Base-by-base conservation (phyloP, 2,113 vertebrate species). In the Apodemus speciosus region DNA sequence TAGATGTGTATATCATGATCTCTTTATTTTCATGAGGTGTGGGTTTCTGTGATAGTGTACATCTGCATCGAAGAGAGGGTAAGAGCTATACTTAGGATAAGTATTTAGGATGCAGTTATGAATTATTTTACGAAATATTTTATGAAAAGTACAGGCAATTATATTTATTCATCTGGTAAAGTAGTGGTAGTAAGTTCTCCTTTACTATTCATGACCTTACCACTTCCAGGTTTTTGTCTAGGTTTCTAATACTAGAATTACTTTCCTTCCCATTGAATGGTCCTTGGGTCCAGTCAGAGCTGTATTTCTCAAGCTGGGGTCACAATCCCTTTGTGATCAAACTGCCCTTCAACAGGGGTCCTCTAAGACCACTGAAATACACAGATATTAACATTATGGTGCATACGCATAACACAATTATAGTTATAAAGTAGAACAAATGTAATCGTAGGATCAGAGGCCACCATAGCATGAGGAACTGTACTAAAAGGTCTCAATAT, bases 261-360 rank as follows among this genome's bases (percentile, higher is more conserved):
- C 8, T 80, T 58, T 38, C 11, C 6, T 21, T 79, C 32, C 51
- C 56, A 5, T 25, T 25, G 77, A 38, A 23, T 25, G 35, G 11
- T 53, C 6, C 53, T 25, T 58, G 38, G 14, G 11, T 58, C 21
- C 21, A 80, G 25, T 58, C 58, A n/a, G 15, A 69, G 16, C 35
- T n/a, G 68, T n/a, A 16, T 6, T 69, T n/a, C 35, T 69, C 68
- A 69, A n/a, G 15, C 68, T n/a, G 35, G 8, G 32, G 35, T 69
- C 1, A 0, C 16, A n/a, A 69, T n/a, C 6, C 16, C 16, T 69
- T 69, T n/a, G 35, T 1, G 0, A 18, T 69, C 68, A 18, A n/a
- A 69, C 35, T 18, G 6, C 16, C 35, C 35, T 20, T 69, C 18
- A 69, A 69, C 2, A n/a, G 15, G 4, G 15, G 35, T 69, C 32